A percentile compares a stretch with the other conserved stretches of the same genome.
Conservation (phyloP, 2,113 vertebrate species). For the Oophaga pumilio region DNA sequence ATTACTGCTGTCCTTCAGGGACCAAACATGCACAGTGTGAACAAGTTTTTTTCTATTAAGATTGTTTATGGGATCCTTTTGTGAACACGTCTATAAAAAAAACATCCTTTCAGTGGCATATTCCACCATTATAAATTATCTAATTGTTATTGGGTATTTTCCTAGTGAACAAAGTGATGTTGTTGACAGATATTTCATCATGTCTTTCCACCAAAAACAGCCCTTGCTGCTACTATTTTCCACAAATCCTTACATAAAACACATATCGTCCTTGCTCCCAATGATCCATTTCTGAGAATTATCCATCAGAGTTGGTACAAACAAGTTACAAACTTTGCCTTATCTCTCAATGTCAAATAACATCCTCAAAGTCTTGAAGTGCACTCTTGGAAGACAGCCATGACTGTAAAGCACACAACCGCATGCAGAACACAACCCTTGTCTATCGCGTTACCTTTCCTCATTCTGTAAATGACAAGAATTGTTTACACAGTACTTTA, state of each 20-base stretch:
- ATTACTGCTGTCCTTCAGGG: too few relatives aligned
- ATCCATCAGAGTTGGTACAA: background rate
- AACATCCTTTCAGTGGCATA: background rate
- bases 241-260: background rate
- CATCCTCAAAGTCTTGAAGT: background rate
- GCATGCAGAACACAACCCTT: slow-evolving; percentile 23
- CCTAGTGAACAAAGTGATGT: background rate
- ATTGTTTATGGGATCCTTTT: background rate
- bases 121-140: background rate
- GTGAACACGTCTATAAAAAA: background rate
- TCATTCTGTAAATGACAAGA: slow-evolving; percentile 18
- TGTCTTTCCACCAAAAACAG: background rate
- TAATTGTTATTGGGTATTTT: too few relatives aligned
- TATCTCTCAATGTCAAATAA: slow-evolving; percentile 31
- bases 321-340: background rate
- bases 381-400: background rate
- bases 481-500: slow-evolving; percentile 34
- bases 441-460: slow-evolving; percentile 27
- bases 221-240: background rate
- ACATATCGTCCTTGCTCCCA: background rate
- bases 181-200: background rate
- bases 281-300: background rate
- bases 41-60: too few relatives aligned
- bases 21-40: too few relatives aligned
- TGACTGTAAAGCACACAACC: background rate